Percentiles rank a stretch among this genome's conserved stretches.
Conservation (phyloP, 2,888 invertebrate genomes). For the Acronicta alni region DNA sequence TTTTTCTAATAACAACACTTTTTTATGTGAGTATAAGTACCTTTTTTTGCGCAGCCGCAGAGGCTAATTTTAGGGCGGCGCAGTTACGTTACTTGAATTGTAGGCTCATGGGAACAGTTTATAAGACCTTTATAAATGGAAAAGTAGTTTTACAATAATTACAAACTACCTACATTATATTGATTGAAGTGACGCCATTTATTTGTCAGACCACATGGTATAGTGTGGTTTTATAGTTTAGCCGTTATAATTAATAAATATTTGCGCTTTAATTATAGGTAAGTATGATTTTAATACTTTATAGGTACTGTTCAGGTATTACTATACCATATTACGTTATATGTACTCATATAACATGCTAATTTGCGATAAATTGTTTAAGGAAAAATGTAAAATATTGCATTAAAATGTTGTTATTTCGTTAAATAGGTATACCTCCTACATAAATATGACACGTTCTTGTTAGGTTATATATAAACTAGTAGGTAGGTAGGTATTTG, state of each 20-base stretch:
- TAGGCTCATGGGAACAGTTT: no score
- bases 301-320: background rate
- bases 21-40: no score
- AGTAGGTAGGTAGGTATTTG: no score
- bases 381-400: slow-evolving; percentile 32
- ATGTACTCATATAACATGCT: background rate
- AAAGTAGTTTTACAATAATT: no score
- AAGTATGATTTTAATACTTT: background rate
- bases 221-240: slow-evolving; percentile 1
- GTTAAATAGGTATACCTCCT: slow-evolving; percentile 8
- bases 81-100: no score
- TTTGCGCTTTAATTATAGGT: background rate
- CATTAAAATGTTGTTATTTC: slow-evolving; percentile 20
- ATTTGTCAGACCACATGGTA: background rate
- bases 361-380: slow-evolving; percentile 30
- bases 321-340: no score
- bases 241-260: background rate
- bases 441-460: background rate
- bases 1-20: no score
- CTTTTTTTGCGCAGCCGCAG: no score
- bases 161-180: no score
- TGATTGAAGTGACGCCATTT: background rate
- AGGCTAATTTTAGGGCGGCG: no score
- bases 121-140: no score
- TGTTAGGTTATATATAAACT: slow-evolving; percentile 6